phyloP scores from a whole-genome alignment of 2,797 vertebrate genomes.

The Myiotriccus ornatus region DNA sequence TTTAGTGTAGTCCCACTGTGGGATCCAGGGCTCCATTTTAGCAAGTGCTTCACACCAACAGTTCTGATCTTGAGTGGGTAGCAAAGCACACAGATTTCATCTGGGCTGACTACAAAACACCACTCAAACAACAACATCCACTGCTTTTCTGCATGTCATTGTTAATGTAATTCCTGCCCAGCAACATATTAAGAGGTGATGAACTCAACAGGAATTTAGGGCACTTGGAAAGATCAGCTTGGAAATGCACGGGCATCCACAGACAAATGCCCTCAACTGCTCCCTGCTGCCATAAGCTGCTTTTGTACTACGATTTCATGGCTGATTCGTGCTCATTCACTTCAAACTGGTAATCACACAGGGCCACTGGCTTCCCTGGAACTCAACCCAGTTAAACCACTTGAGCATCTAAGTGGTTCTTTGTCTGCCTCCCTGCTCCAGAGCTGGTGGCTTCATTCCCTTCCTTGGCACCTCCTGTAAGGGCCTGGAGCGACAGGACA shows the following conservation, averaged over 20 bases:
- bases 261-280: slow-evolving; percentile 41
- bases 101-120: neutral
- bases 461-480: neutral
- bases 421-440: neutral
- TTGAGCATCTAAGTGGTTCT: neutral
- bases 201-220: slow-evolving; percentile 46
- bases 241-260: neutral
- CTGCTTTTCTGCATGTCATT: neutral
- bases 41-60: neutral
- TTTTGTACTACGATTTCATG: slow-evolving; percentile 35
- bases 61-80: neutral
- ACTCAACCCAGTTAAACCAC: neutral
- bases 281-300: slow-evolving; percentile 26
- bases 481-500: neutral
- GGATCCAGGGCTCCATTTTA: neutral
- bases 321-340: neutral
- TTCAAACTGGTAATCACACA: neutral
- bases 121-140: neutral
- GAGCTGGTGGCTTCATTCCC: neutral
- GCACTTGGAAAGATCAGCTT: slow-evolving; percentile 41
- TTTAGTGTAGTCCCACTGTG: neutral
- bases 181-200: slow-evolving; percentile 32
- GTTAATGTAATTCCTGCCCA: slow-evolving; percentile 20
- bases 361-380: neutral
- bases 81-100: neutral